Evolutionary conservation across 2,888 invertebrate genomes (phyloP).

Genomic region (Brenthis daphne): DNA sequence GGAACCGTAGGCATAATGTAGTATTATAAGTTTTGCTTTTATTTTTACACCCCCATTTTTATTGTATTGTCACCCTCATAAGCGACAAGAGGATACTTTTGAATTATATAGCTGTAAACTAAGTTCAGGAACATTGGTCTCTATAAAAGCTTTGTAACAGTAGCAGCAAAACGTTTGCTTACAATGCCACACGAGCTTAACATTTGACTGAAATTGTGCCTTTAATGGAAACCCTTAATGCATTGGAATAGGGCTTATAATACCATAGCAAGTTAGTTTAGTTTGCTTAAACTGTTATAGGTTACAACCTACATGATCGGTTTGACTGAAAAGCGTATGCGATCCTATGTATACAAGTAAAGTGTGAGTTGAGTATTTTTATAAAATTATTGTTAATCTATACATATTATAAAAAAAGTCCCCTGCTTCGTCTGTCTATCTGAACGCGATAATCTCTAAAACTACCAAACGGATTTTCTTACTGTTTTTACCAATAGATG

Average conservation of each 20-base stretch:
- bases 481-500: no score
- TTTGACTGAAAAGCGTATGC: conserved; percentile 13
- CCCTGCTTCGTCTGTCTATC: no score
- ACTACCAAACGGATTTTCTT: no score
- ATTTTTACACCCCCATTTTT: no score
- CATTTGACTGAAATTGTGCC: conserved; percentile 18
- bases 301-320: conserved; percentile 6
- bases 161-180: conserved; percentile 34
- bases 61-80: background rate
- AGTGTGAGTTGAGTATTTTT: background rate
- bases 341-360: background rate
- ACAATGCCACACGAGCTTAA: conserved; percentile 33
- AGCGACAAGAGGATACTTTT: background rate
- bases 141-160: conserved; percentile 30
- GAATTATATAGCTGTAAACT: conserved; percentile 17
- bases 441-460: no score
- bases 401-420: background rate
- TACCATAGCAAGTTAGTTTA: background rate
- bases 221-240: conserved; percentile 3
- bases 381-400: no score
- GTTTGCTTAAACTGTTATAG: conserved; percentile 16
- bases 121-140: conserved; percentile 30
- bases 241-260: conserved; percentile 2
- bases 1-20: no score
- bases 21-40: no score